Base-by-base conservation (phyloP, 2,797 vertebrate species). In the Gymnothorax javanicus region DNA sequence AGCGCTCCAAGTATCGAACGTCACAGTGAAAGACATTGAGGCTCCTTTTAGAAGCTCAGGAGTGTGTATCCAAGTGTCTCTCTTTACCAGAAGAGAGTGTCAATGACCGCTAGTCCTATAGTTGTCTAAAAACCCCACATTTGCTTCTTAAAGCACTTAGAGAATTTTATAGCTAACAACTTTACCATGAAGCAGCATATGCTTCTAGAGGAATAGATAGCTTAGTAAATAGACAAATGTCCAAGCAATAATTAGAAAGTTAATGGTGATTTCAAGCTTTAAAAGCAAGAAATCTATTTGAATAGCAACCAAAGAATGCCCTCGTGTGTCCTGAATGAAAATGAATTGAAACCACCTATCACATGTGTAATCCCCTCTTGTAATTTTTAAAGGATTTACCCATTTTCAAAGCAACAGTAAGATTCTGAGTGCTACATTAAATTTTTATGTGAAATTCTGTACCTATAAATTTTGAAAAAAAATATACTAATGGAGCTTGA, bases 151-250 rank as follows among this genome's bases (percentile, higher is more conserved):
- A 43, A 85, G 50, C 59, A 43, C 69, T 79, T 69, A 67, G 71
- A 87, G 71, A 79, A 87, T 87, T 87, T 87, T 73, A 87, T 87
- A 84, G 81, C 23, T 83, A 67, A 71, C 43, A 84, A 27, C 73
- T 69, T 84, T 87, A 84, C 84, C 82, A 84, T 71, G 43, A 23
- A 81, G 71, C 17, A 57, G 57, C 57, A 58, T 79, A 23, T 83
- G 52, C 82, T 25, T 83, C 20, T 27, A 64, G 58, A n/a, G 83
- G 56, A 69, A 79, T 25, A 81, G 86, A n/a, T 69, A 64, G 57
- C 58, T 27, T 60, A 71, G 57, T 87, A 87, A 87, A 84, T 27
- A 84, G 86, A 84, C 86, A 84, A 12, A 12, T 83, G 82, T 83
- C 25, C 56, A 83, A 83, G 25, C 59, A n/a, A 52, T 58, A 27